Conservation (phyloP, 2,888 invertebrate species). For the Cerceris ruficornis region DNA sequence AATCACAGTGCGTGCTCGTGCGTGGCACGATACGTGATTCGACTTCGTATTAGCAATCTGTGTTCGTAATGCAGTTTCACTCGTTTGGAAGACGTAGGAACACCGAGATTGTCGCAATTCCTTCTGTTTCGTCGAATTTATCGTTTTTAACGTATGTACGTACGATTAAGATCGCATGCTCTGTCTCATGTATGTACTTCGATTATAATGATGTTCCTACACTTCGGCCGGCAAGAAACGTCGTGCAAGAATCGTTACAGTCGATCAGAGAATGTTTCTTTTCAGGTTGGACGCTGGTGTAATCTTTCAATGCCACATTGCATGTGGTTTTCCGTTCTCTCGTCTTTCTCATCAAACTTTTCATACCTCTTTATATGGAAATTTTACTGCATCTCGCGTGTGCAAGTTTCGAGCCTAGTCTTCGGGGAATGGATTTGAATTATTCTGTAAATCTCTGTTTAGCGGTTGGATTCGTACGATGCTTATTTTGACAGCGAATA, state of each 20-base stretch:
- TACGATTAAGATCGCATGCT: too few species aligned
- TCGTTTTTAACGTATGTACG: constrained; percentile 23
- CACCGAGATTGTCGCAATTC: constrained; percentile 24
- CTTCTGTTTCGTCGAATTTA: constrained; percentile 29
- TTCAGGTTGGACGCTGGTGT: background rate
- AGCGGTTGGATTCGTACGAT: too few species aligned
- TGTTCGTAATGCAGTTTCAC: constrained; percentile 41
- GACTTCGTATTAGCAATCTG: constrained; percentile 61
- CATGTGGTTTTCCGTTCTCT: background rate
- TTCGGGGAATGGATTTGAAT: too few species aligned
- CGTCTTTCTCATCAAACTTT: background rate
- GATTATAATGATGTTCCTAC: background rate
- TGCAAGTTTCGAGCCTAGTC: background rate
- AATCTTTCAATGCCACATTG: background rate
- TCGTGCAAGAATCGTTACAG: background rate
- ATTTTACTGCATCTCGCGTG: background rate
- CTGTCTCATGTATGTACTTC: too few species aligned
- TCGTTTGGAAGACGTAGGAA: constrained; percentile 29
- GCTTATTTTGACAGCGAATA: too few species aligned
- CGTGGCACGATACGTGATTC: constrained; percentile 50
- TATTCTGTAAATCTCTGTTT: too few species aligned
- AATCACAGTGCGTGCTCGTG: constrained; percentile 49
- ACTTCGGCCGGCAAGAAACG: background rate
- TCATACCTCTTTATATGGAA: background rate
- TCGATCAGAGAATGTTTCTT: background rate